phyloP scores from a whole-genome alignment of 2,113 vertebrate genomes.

The Melospiza melodia region DNA sequence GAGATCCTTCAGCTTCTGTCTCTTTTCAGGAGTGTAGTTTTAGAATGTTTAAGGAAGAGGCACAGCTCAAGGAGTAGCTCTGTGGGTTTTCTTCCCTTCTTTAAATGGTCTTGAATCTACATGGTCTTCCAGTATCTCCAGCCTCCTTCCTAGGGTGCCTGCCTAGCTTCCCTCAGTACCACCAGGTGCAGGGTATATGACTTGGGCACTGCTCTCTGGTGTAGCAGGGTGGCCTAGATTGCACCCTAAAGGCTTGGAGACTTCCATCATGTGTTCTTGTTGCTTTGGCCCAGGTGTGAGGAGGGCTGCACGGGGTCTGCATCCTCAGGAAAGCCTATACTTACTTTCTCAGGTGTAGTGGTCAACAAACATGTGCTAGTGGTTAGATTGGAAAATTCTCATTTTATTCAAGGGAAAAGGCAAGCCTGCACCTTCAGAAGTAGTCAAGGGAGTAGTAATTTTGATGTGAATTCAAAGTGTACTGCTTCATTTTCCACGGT shows the following conservation, averaged over 20 bases:
- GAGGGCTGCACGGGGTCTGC: not conserved
- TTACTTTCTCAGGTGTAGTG: not conserved
- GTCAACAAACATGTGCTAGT: not conserved
- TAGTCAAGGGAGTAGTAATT: not conserved
- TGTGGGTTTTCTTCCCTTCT: not conserved
- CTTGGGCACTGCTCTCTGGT: not conserved
- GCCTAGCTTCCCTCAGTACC: not conserved
- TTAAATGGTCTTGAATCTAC: not conserved
- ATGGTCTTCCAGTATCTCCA: not conserved
- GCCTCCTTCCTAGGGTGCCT: not conserved
- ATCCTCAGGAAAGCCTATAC: not conserved
- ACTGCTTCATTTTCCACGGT: not conserved
- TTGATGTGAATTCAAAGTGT: not conserved
- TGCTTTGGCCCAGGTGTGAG: not conserved
- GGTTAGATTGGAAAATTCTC: not conserved
- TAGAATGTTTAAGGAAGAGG: not conserved
- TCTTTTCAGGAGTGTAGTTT: not conserved
- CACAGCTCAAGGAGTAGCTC: not conserved
- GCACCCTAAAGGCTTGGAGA: not conserved
- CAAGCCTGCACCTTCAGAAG: not conserved
- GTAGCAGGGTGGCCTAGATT: not conserved
- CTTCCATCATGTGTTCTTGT: not conserved
- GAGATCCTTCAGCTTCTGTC: not conserved
- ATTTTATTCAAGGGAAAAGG: not conserved
- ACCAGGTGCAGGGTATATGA: rapidly evolving